Percentiles rank a stretch among this genome's conserved stretches.
Evolutionary conservation across 1,140 invertebrate genomes (phyloP).

Genomic region (Aphelenchoides avenae): DNA sequence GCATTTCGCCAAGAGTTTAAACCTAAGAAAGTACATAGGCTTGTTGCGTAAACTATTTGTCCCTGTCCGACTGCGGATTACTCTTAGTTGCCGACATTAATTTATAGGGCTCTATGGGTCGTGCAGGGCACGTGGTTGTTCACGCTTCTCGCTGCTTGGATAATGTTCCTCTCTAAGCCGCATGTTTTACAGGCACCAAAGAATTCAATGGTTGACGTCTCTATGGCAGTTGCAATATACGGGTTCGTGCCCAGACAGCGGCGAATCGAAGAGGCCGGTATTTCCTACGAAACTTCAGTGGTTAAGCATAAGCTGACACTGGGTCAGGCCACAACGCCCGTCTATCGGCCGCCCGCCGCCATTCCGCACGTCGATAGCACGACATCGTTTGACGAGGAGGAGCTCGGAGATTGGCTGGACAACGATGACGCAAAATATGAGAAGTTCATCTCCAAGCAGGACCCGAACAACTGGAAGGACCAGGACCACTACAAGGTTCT

Average conservation of each 20-base stretch:
- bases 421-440: constrained; percentile 34
- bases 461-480: constrained; percentile 45
- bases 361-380: not conserved
- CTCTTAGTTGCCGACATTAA: too few species aligned
- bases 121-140: too few species aligned
- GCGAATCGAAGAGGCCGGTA: constrained; percentile 36
- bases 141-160: too few species aligned
- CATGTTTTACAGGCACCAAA: too few species aligned
- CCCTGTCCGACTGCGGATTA: too few species aligned
- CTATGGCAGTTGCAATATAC: constrained; percentile 32
- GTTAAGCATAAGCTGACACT: constrained; percentile 32
- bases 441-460: constrained; percentile 34
- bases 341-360: constrained; percentile 11
- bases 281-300: constrained; percentile 39
- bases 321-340: constrained; percentile 27
- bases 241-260: constrained; percentile 29
- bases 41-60: too few species aligned
- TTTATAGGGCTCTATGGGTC: too few species aligned
- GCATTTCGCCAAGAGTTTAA: too few species aligned
- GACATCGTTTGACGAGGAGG: constrained; percentile 2
- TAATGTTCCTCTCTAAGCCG: too few species aligned
- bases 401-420: constrained; percentile 33
- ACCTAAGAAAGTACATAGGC: too few species aligned
- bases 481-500: constrained; percentile 51
- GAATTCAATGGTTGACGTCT: not conserved